Evolutionary conservation across 2,797 vertebrate species (phyloP), one percentile per base, ranked within the genome.

Genomic region (Sphenopsis melanotis): DNA sequence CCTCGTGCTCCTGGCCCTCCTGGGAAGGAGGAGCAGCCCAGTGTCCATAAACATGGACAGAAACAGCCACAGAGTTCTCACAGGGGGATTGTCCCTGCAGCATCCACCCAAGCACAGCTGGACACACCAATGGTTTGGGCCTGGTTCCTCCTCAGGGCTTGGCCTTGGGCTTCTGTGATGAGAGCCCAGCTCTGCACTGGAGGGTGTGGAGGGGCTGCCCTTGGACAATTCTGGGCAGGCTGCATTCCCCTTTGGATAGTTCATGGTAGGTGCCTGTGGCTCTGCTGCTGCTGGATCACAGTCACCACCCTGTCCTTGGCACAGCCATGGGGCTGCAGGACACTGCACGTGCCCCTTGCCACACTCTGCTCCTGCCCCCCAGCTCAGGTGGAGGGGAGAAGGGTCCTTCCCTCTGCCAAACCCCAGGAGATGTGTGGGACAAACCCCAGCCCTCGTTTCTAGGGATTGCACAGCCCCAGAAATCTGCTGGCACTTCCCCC

Each of bases 231-330:
- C 71, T 49, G 49, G 89, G 8, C 47, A 39, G 32, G 37, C 13
- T 86, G 50, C 16, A 27, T 77, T 81, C 34, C n/a, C 41, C 36
- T 66, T 36, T 52, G 56, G 20, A 34, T 5, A 15, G 39, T 4
- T 46, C 47, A 29, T 22, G n/a, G 81, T 39, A 84, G 20, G 17
- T 2, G 7, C 4, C 27, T n/a, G 41, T 39, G 66, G 65, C 32
- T 66, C 36, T 78, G 27, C 36, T 64, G 53, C 55, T 59, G 36
- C 17, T 0, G 0, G 19, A 30, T 37, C 44, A 12, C 0, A 0
- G 24, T 81, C 52, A 22, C 21, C 55, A 7, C 4, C 8, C 34
- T 30, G 34, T 60, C 44, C 57, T 34, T 16, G 32, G 29, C 41
- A n/a, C 6, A 44, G n/a, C 60, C 13, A 4, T 1, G 7, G 26